Percentiles rank a stretch among this genome's conserved stretches.
Conservation (phyloP, 2,888 invertebrate species). For the Andrena trimmerana region DNA sequence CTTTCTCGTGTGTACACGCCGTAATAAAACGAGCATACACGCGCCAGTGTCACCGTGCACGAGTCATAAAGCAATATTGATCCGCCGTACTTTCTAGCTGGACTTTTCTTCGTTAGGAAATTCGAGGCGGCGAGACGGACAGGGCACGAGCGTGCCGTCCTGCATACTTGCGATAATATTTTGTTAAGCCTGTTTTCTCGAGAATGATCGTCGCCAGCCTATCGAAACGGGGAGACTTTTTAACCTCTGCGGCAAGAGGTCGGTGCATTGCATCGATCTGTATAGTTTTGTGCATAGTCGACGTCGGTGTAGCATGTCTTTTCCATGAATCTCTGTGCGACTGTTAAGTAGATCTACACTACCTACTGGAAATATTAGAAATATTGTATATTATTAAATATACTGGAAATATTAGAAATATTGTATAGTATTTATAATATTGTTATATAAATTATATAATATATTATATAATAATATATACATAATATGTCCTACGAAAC, state of each 20-base stretch:
- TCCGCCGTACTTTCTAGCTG: conserved; percentile 42
- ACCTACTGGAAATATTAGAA: too few relatives aligned
- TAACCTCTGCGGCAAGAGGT: not conserved
- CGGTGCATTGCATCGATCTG: too few relatives aligned
- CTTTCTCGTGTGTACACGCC: conserved; percentile 59
- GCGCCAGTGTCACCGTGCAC: conserved; percentile 50
- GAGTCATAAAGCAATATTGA: conserved; percentile 64
- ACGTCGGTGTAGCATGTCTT: not conserved
- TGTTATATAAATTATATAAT: too few relatives aligned
- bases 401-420: too few relatives aligned
- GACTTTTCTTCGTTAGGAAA: conserved; percentile 52
- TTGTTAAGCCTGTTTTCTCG: not conserved
- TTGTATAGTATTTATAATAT: too few relatives aligned
- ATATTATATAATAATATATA: too few relatives aligned
- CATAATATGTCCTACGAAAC: too few relatives aligned
- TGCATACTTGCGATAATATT: conserved; percentile 16
- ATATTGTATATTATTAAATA: too few relatives aligned
- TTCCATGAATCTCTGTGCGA: too few relatives aligned
- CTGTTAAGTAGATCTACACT: too few relatives aligned
- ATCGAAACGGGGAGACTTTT: not conserved
- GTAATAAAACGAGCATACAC: conserved; percentile 71
- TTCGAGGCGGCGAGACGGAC: conserved; percentile 22
- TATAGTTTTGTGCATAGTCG: not conserved
- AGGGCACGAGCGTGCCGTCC: not conserved
- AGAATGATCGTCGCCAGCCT: not conserved